Evolutionary conservation across 2,113 vertebrate species (phyloP), one percentile per base, ranked within the genome.

Genomic region (Actenoides hombroni): DNA sequence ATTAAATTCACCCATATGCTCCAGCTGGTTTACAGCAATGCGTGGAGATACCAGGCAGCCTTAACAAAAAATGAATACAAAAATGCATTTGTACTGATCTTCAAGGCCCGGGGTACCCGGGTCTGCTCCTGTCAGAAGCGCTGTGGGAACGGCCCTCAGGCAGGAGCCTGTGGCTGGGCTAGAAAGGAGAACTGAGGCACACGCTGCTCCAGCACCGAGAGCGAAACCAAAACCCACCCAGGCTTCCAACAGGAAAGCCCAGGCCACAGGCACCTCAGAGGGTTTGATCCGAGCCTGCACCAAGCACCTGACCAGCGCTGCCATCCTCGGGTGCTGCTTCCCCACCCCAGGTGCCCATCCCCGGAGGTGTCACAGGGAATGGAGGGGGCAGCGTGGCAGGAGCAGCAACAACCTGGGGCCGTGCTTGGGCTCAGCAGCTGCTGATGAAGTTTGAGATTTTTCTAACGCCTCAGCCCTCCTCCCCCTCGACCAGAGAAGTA

Each of bases 121-220:
- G 1, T 46, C 31, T 71, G 42, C 57, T 56, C 16, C 60, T 78
- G 82, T 31, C 0, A 0, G 69, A 86, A 78, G 74, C 0, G 0
- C 60, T 16, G 46, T 48, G 76, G 42, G 51, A 92, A 75, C 42
- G 54, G 79, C 49, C 46, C 37, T 69, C 57, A 31, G 0, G 0
- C 49, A 85, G 28, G 31, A 83, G 87, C 63, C 79, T 46, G 90
- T 8, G 40, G 23, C 56, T 15, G 21, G 14, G 49, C 71, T 21
- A 44, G 35, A 92, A 95, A 90, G 48, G 39, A 94, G 81, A 97
- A 87, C 42, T 3, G 1, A 16, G 23, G 64, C 76, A 92, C 54
- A 44, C 0, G 20, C 56, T 78, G 79, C 61, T 46, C 14, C 0
- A 1, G 53, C 39, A 40, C 20, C 0, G 2, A 88, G 79, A 88